phyloP scores from a whole-genome alignment of 2,113 vertebrate species.

The Mionectes macconnelli region DNA sequence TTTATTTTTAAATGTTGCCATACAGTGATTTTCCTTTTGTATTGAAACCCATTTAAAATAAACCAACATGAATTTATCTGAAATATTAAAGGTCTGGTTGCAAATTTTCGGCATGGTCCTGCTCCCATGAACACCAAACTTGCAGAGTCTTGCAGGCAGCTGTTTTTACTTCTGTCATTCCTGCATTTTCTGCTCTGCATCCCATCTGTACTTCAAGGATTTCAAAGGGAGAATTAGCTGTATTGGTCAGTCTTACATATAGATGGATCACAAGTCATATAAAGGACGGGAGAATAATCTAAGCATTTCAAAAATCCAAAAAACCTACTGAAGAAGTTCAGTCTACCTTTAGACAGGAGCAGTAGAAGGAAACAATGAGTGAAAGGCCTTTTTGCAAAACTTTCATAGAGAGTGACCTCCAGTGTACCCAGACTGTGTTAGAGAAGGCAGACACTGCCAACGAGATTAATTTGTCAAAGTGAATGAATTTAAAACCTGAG shows the following conservation, averaged over 20 bases:
- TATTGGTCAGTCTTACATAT: not conserved
- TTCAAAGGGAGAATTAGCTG: not conserved
- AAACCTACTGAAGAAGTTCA: not conserved
- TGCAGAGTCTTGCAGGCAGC: not conserved
- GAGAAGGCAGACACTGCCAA: not conserved
- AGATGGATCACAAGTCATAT: not conserved
- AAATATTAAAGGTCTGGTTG: not conserved
- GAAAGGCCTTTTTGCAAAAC: not conserved
- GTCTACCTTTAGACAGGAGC: not conserved
- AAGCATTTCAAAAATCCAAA: not conserved
- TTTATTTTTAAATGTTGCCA: not conserved
- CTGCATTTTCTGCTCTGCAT: not conserved
- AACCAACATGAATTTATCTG: not conserved
- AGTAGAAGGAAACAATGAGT: not conserved
- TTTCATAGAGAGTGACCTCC: not conserved
- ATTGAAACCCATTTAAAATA: not conserved
- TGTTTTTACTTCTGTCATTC: not conserved
- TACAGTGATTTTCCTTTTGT: not conserved
- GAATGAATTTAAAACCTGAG: slow-evolving; percentile 8
- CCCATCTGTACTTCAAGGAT: not conserved
- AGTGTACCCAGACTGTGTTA: not conserved
- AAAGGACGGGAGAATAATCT: not conserved
- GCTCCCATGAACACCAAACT: not conserved
- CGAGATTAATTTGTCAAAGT: not conserved
- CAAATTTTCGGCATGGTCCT: not conserved